Percentiles rank a stretch among this genome's conserved stretches.
phyloP scores from a whole-genome alignment of 1,140 invertebrate genomes.

The Phymastichus coffea region DNA sequence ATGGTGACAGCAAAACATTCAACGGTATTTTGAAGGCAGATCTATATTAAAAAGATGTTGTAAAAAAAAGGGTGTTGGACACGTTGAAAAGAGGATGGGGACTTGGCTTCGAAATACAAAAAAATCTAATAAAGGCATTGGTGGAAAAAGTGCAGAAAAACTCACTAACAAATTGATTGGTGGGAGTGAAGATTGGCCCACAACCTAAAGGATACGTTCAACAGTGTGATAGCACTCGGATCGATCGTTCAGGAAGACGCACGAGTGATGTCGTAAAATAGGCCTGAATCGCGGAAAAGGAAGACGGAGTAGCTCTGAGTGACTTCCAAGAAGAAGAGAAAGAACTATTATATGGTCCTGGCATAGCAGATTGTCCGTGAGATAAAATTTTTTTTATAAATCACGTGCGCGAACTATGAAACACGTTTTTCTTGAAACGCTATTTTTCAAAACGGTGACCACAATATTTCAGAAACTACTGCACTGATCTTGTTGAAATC shows the following conservation, averaged over 20 bases:
- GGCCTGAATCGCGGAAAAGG: not conserved
- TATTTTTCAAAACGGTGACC: not conserved
- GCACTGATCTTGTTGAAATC: not conserved
- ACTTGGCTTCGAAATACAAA: conserved; percentile 14
- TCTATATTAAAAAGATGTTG: conserved; percentile 20
- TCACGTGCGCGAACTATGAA: not conserved
- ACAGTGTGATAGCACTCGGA: no score
- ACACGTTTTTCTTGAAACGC: not conserved
- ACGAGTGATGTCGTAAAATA: not conserved
- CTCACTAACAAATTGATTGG: no score
- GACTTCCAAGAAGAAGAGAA: not conserved
- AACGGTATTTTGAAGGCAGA: conserved; percentile 17
- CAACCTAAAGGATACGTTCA: not conserved
- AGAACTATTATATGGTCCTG: not conserved
- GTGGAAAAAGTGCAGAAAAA: no score
- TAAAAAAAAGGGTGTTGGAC: conserved; percentile 23
- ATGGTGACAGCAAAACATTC: conserved; percentile 19
- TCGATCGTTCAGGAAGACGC: not conserved
- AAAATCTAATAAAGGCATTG: no score
- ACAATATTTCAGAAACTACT: not conserved
- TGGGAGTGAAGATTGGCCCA: not conserved
- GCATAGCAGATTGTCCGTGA: not conserved
- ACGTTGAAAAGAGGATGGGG: conserved; percentile 17
- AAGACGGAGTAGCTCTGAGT: not conserved
- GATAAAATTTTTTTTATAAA: not conserved